Evolutionary conservation across 2,888 invertebrate species (phyloP).

Genomic region (Amiota communis): DNA sequence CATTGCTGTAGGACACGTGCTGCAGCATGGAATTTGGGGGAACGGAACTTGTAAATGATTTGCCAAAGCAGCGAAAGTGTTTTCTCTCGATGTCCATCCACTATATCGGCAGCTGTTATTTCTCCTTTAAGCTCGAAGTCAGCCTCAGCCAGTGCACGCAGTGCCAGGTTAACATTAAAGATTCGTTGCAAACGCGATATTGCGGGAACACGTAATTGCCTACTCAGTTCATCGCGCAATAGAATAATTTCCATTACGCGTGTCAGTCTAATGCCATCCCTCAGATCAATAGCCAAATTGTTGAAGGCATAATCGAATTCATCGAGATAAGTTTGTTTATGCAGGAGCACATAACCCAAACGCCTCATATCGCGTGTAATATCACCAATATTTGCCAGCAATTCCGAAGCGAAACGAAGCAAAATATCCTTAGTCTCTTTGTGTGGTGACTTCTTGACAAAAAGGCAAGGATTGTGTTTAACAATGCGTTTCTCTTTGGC

Average conservation of each 20-base stretch:
- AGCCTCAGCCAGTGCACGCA: constrained; percentile 77
- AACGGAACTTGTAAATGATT: constrained; percentile 87
- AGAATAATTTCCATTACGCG: constrained; percentile 87
- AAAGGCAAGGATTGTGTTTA: constrained; percentile 91
- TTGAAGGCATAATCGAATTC: constrained; percentile 91
- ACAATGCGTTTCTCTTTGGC: constrained; percentile 87
- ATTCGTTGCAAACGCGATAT: constrained; percentile 90
- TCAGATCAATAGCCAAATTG: constrained; percentile 84
- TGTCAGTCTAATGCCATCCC: constrained; percentile 90
- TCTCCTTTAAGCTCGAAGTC: constrained; percentile 73
- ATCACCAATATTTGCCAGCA: constrained; percentile 88
- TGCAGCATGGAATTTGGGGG: constrained; percentile 81
- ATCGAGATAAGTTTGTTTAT: constrained; percentile 87
- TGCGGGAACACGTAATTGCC: constrained; percentile 84
- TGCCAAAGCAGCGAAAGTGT: constrained; percentile 92
- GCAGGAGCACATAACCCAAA: constrained; percentile 83
- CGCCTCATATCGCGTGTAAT: constrained; percentile 85
- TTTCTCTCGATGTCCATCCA: constrained; percentile 91
- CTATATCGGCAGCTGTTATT: constrained; percentile 85
- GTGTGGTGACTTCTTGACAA: constrained; percentile 81
- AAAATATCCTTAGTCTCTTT: constrained; percentile 87
- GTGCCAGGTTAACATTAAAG: constrained; percentile 86
- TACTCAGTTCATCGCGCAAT: constrained; percentile 79
- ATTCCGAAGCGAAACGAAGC: constrained; percentile 83
- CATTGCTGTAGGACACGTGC: constrained; percentile 80